Conservation (phyloP, 2,113 vertebrate genomes). For the Bothrops jararaca region DNA sequence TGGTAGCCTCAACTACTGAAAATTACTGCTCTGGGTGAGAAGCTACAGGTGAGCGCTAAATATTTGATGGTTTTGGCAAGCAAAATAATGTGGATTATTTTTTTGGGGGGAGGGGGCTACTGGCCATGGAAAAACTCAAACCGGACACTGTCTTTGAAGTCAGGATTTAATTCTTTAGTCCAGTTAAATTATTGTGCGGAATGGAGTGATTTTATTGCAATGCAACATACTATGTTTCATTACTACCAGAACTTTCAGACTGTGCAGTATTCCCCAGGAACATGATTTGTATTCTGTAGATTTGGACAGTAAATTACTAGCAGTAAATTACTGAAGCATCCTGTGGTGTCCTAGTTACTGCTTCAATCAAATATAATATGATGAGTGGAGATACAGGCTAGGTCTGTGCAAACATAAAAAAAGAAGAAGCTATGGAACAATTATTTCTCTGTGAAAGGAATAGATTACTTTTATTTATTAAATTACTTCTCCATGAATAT, state of each 20-base stretch:
- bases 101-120: accelerated
- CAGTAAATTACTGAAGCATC: conserved; percentile 7
- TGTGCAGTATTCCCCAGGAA: background rate
- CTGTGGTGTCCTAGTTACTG: background rate
- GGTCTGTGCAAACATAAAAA: conserved; percentile 1
- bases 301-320: background rate
- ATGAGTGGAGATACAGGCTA: conserved; percentile 18
- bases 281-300: background rate
- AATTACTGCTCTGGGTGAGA: background rate
- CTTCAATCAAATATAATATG: background rate
- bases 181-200: background rate
- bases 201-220: background rate
- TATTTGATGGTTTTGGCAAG: background rate
- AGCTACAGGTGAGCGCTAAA: background rate
- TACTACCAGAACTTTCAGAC: background rate
- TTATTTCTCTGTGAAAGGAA: conserved; percentile 34
- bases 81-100: background rate
- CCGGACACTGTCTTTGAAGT: background rate
- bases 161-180: background rate
- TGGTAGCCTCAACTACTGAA: background rate
- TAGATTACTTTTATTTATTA: conserved; percentile 4
- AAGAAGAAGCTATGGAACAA: background rate
- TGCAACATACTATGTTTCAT: background rate
- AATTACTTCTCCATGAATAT: conserved; percentile 20
- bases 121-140: background rate